These are phyloP conservation scores for Ctenoplectra terminalis DNA, from an alignment of 1,140 invertebrate genomes.

Conservation along the genomic window DNA sequence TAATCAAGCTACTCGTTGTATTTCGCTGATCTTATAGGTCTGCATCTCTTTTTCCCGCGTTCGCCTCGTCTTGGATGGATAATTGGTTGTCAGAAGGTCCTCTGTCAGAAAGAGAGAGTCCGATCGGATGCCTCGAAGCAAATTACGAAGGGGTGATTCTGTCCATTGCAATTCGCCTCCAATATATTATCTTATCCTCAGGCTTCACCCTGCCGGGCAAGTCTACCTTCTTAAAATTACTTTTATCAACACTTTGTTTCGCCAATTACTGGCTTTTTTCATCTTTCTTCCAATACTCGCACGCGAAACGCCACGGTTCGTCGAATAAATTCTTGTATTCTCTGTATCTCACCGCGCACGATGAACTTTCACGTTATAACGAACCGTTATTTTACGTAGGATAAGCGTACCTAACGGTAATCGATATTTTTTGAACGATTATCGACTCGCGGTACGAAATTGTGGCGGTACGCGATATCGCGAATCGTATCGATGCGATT, in stretches of 20 bases:
- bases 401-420: too few species aligned
- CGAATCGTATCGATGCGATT: too few species aligned
- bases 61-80: constrained; percentile 31
- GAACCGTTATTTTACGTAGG: too few species aligned
- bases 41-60: constrained; percentile 21
- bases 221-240: constrained; percentile 45
- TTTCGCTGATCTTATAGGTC: background rate
- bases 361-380: too few species aligned
- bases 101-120: constrained; percentile 46
- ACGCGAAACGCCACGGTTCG: background rate
- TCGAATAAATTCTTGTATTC: background rate
- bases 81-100: constrained; percentile 43
- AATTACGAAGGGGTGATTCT: constrained; percentile 70
- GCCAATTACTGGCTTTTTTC: constrained; percentile 50
- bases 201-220: constrained; percentile 9
- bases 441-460: too few species aligned
- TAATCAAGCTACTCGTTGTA: constrained; percentile 24
- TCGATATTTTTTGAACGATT: too few species aligned
- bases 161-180: constrained; percentile 65
- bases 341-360: background rate
- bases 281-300: constrained; percentile 19
- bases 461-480: too few species aligned
- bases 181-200: constrained; percentile 44
- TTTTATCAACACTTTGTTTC: constrained; percentile 63
- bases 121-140: constrained; percentile 49